A percentile compares a stretch with the other conserved stretches of the same genome.
phyloP scores from a whole-genome alignment of 2,113 vertebrate genomes.

The Amphilophus citrinellus region DNA sequence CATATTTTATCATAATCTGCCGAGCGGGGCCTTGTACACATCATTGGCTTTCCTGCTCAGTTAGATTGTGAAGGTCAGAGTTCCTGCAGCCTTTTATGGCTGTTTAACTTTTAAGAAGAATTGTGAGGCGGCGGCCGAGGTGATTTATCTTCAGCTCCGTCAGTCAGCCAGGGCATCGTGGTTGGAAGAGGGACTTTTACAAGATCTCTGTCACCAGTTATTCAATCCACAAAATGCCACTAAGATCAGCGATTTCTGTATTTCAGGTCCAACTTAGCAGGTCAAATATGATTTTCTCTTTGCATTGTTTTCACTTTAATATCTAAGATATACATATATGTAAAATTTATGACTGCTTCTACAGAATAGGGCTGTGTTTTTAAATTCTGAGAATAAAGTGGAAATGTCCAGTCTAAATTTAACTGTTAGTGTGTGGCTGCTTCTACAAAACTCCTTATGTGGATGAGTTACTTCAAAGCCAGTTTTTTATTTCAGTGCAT shows the following conservation, averaged over 20 bases:
- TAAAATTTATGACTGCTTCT: not conserved
- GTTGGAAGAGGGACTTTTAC: not conserved
- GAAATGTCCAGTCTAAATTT: not conserved
- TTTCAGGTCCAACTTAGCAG: not conserved
- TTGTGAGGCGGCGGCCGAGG: slow-evolving; percentile 43
- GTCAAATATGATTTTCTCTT: not conserved
- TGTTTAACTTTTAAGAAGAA: slow-evolving; percentile 88
- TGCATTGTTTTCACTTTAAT: not conserved
- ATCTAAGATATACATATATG: fast-evolving
- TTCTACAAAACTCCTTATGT: not conserved
- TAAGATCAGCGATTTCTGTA: not conserved
- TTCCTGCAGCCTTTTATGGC: slow-evolving; percentile 92
- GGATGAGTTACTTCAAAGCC: not conserved
- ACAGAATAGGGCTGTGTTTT: not conserved
- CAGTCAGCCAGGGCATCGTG: not conserved
- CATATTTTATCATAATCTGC: slow-evolving; percentile 97
- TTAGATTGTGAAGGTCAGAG: slow-evolving; percentile 95
- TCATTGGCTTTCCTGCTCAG: slow-evolving; percentile 94
- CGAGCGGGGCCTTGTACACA: slow-evolving; percentile 92
- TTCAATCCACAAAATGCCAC: not conserved
- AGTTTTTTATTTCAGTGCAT: fast-evolving
- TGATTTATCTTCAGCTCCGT: slow-evolving; percentile 59
- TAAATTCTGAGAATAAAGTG: not conserved
- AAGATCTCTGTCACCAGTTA: not conserved
- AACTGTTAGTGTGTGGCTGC: not conserved